Evolutionary conservation across 2,113 vertebrate species (phyloP).

Genomic region (Leptosomus discolor): DNA sequence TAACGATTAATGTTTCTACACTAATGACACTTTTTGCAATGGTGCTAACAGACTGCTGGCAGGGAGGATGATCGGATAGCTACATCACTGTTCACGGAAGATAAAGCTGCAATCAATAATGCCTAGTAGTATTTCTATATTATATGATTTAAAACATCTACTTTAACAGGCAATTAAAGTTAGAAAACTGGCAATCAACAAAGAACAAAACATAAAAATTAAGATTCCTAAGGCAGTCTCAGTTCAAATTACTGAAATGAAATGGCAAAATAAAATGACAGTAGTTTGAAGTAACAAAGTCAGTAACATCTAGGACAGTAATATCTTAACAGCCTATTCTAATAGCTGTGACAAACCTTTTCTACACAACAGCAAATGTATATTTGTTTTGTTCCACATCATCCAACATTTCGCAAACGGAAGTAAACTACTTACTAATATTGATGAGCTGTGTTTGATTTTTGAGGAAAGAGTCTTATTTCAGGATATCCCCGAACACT

Average conservation of each 20-base stretch:
- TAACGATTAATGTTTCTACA: neutral
- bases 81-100: neutral
- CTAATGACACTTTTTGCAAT: neutral
- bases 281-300: neutral
- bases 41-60: neutral
- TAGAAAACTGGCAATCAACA: neutral
- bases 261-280: neutral
- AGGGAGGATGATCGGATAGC: neutral
- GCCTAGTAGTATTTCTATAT: neutral
- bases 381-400: neutral
- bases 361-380: neutral
- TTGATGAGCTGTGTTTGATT: conserved; percentile 68
- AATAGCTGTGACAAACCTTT: neutral
- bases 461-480: conserved; percentile 86
- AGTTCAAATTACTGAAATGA: neutral
- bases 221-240: neutral
- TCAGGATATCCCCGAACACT: conserved; percentile 88
- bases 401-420: neutral
- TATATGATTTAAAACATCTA: neutral
- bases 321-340: neutral
- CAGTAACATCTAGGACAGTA: neutral
- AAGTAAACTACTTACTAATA: conserved; percentile 79
- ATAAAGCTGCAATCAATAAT: neutral
- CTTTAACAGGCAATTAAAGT: neutral
- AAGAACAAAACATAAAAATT: neutral